These are phyloP conservation scores for Caracal caracal DNA, from an alignment of 2,113 vertebrate species.

Conservation along the genomic window DNA sequence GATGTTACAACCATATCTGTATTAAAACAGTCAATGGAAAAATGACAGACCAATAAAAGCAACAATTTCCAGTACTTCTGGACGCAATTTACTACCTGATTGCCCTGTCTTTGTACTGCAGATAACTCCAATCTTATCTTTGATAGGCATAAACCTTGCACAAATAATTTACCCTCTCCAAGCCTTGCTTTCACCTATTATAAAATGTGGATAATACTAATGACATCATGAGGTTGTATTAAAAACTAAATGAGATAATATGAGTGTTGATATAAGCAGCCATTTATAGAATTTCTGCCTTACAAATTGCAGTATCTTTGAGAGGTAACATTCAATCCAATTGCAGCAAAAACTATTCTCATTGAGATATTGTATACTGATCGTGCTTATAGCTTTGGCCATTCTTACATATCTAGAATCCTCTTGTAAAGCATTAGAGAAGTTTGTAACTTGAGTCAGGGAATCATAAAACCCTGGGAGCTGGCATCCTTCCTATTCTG, in stretches of 20 bases:
- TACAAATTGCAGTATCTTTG: not conserved
- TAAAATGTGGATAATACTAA: not conserved
- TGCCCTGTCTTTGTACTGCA: not conserved
- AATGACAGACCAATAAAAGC: not conserved
- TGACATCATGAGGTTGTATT: not conserved
- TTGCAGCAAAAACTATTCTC: not conserved
- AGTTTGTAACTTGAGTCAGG: not conserved
- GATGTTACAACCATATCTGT: not conserved
- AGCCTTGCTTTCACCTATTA: not conserved
- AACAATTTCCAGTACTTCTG: not conserved
- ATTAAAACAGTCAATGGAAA: not conserved
- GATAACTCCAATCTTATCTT: not conserved
- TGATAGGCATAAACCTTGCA: not conserved
- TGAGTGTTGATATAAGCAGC: not conserved
- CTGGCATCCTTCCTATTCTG: not conserved
- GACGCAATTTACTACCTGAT: not conserved
- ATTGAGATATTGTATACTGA: not conserved
- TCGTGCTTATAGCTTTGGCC: too few species aligned
- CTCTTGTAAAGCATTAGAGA: not conserved
- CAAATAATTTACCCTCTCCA: not conserved
- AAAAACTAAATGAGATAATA: not conserved
- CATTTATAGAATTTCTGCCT: not conserved
- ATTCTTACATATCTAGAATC: not conserved
- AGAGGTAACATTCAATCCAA: not conserved
- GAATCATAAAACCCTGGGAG: not conserved